A percentile compares a stretch with the other conserved stretches of the same genome.
These are phyloP conservation scores for Lycaena phlaeas DNA, from an alignment of 2,888 invertebrate species.

Conservation along the genomic window DNA sequence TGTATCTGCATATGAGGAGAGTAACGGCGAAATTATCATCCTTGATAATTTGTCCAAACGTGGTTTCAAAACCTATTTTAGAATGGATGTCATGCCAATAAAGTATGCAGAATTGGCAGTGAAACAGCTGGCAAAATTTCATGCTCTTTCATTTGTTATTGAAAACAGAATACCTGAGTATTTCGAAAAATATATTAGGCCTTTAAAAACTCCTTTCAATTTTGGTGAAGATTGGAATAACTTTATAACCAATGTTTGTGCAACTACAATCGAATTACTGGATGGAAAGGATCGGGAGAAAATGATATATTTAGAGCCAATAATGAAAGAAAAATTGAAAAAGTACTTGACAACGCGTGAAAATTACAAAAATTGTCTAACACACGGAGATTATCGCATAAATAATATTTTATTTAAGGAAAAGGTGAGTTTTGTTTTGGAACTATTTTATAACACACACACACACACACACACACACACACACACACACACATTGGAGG, in stretches of 20 bases:
- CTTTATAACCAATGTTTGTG: conserved; percentile 16
- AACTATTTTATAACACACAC: not conserved
- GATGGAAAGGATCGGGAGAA: conserved; percentile 23
- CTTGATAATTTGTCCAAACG: conserved; percentile 23
- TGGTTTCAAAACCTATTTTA: conserved; percentile 25
- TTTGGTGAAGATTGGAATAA: conserved; percentile 18
- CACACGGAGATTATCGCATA: conserved; percentile 20
- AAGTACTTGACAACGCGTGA: conserved; percentile 20
- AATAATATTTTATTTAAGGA: conserved; percentile 19
- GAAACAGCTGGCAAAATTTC: conserved; percentile 28
- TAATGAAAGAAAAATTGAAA: conserved; percentile 14
- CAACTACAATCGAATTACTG: conserved; percentile 22
- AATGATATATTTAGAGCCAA: conserved; percentile 21
- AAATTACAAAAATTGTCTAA: conserved; percentile 12
- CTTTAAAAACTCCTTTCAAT: conserved; percentile 3
- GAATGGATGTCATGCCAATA: conserved; percentile 22
- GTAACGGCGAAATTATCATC: conserved; percentile 13
- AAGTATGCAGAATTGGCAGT: conserved; percentile 27
- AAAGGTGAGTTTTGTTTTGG: conserved; percentile 12
- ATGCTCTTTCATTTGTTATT: conserved; percentile 28
- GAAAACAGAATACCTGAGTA: conserved; percentile 22
- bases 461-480: too few species aligned
- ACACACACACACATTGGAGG: too few species aligned
- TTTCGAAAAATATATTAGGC: conserved; percentile 26
- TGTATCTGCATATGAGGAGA: conserved; percentile 14